Conservation (phyloP, 2,888 invertebrate genomes). For the Heliconius ismenius region DNA sequence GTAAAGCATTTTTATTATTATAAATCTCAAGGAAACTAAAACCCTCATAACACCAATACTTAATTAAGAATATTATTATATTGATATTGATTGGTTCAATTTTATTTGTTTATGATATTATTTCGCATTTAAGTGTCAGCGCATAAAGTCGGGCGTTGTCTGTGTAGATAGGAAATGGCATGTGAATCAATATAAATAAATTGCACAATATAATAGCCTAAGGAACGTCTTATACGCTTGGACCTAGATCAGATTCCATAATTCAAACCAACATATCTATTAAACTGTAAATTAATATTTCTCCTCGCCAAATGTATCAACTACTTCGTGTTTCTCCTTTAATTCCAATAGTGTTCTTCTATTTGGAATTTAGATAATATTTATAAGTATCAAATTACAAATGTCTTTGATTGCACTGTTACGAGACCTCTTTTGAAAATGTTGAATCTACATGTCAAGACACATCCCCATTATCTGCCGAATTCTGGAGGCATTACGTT, state of each 20-base stretch:
- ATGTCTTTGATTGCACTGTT: no score
- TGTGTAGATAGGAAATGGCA: slow-evolving; percentile 65
- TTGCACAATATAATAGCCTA: slow-evolving; percentile 73
- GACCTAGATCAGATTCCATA: slow-evolving; percentile 69
- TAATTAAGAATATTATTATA: slow-evolving; percentile 46
- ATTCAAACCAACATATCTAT: slow-evolving; percentile 78
- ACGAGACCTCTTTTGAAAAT: no score
- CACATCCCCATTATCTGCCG: no score
- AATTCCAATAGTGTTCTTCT: background rate
- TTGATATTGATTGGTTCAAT: slow-evolving; percentile 45
- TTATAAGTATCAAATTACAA: no score
- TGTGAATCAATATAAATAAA: slow-evolving; percentile 77
- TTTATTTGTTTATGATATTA: slow-evolving; percentile 52
- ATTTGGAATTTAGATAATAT: background rate
- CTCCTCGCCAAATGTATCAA: slow-evolving; percentile 27
- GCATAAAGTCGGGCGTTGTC: slow-evolving; percentile 65
- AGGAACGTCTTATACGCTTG: slow-evolving; percentile 58
- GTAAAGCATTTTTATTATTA: background rate
- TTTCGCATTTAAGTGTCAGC: slow-evolving; percentile 48
- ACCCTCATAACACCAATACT: slow-evolving; percentile 37
- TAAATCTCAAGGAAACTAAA: slow-evolving; percentile 25
- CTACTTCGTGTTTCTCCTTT: background rate
- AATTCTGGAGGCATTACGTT: background rate
- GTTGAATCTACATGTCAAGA: no score
- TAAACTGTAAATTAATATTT: slow-evolving; percentile 70